phyloP scores from a whole-genome alignment of 1,140 invertebrate genomes.

The Catajapyx aquilonaris region DNA sequence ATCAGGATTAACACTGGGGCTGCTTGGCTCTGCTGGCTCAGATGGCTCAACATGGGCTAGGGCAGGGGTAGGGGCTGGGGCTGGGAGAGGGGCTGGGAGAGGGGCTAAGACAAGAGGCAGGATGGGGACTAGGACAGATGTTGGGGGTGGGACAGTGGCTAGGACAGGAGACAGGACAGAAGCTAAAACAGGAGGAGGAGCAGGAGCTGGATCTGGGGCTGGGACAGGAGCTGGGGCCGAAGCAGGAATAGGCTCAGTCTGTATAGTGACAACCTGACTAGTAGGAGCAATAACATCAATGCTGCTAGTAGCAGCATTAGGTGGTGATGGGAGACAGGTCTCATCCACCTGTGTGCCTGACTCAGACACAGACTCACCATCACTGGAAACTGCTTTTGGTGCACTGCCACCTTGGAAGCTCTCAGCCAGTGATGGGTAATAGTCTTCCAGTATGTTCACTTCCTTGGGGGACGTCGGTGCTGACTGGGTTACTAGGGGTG shows the following conservation, averaged over 20 bases:
- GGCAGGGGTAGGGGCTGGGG: background rate
- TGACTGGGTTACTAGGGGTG: background rate
- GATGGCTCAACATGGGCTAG: background rate
- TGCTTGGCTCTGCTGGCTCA: background rate
- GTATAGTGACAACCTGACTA: too few relatives aligned
- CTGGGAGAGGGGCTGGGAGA: background rate
- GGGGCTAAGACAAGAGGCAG: background rate
- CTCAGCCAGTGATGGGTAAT: background rate
- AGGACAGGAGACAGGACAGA: background rate
- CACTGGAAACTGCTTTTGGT: too few relatives aligned
- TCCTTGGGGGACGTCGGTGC: background rate
- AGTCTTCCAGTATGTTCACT: constrained; percentile 1
- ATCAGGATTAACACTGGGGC: too few relatives aligned
- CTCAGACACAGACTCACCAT: too few relatives aligned
- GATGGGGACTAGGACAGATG: background rate
- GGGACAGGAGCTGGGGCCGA: too few relatives aligned
- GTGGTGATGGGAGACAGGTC: too few relatives aligned
- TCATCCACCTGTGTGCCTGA: too few relatives aligned
- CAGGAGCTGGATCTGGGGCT: background rate
- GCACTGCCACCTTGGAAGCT: background rate
- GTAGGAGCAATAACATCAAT: too few relatives aligned
- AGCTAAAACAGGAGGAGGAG: background rate
- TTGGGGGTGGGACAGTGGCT: background rate
- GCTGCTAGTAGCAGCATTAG: too few relatives aligned
- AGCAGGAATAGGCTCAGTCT: too few relatives aligned